Percentiles rank a stretch among this genome's conserved stretches.
These are phyloP conservation scores for Andrena dorsata DNA, from an alignment of 2,888 invertebrate genomes.

Conservation along the genomic window DNA sequence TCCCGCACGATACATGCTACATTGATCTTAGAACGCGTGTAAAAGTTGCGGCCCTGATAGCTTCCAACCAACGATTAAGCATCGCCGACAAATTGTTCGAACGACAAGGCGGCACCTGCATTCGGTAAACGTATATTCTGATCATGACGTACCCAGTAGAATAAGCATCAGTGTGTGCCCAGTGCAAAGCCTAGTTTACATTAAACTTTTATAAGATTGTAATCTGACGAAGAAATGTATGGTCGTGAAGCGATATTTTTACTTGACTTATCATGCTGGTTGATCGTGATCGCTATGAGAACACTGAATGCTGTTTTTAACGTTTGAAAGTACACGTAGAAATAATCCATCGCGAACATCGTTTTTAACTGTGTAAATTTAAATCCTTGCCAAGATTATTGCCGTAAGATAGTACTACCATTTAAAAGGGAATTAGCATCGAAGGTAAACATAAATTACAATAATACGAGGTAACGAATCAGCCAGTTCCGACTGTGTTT, in stretches of 20 bases:
- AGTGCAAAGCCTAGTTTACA: constrained; percentile 37
- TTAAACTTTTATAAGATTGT: constrained; percentile 21
- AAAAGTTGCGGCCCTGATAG: background rate
- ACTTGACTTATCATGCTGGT: constrained; percentile 28
- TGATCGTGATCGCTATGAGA: constrained; percentile 13
- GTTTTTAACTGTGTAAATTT: background rate
- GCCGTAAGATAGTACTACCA: background rate
- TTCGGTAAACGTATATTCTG: constrained; percentile 10
- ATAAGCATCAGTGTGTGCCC: constrained; percentile 39
- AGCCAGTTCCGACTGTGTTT: constrained; percentile 19
- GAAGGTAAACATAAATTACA: background rate
- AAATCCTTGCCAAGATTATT: background rate
- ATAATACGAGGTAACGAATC: constrained; percentile 13
- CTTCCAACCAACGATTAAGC: background rate
- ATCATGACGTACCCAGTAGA: background rate
- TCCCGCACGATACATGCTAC: background rate
- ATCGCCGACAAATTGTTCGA: background rate
- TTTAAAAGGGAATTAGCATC: background rate
- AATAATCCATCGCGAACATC: background rate
- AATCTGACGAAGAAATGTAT: background rate
- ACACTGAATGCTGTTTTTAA: background rate
- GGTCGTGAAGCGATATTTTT: background rate
- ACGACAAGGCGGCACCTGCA: constrained; percentile 5
- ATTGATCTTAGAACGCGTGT: background rate
- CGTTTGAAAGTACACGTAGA: background rate